Percentiles rank a stretch among this genome's conserved stretches.
Evolutionary conservation across 2,888 invertebrate genomes (phyloP).

Genomic region (Melanargia galathea): DNA sequence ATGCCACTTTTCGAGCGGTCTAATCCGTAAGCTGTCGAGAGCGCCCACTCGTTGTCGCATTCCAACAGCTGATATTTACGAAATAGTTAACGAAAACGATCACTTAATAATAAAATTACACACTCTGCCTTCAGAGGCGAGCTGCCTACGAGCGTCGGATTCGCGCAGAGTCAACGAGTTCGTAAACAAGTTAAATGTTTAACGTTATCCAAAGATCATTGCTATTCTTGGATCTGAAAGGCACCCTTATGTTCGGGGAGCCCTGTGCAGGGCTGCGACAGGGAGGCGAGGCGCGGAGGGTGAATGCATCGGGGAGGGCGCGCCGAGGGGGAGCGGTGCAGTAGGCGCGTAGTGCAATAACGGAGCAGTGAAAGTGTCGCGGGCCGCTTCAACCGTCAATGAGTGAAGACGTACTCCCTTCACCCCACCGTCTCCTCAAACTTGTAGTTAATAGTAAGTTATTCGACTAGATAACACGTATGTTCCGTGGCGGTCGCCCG

Average conservation of each 20-base stretch:
- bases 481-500: conserved; percentile 27
- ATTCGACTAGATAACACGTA: conserved; percentile 50
- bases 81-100: neutral
- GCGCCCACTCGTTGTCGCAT: conserved; percentile 31
- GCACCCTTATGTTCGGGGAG: conserved; percentile 67
- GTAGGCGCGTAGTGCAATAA: conserved; percentile 82
- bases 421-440: conserved; percentile 78
- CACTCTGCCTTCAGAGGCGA: conserved; percentile 5
- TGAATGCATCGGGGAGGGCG: conserved; percentile 73
- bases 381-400: conserved; percentile 81
- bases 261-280: conserved; percentile 64
- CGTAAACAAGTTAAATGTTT: conserved; percentile 35
- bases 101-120: neutral
- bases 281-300: conserved; percentile 72
- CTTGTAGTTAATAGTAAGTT: conserved; percentile 74
- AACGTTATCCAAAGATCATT: conserved; percentile 45
- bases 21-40: conserved; percentile 33
- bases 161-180: conserved; percentile 19
- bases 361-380: conserved; percentile 82
- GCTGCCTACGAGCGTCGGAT: neutral
- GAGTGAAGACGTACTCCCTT: conserved; percentile 80
- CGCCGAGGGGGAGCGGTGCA: conserved; percentile 54
- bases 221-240: conserved; percentile 68
- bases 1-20: conserved; percentile 29
- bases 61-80: conserved; percentile 25